Conservation (phyloP, 2,797 vertebrate species). For the Petrocephalus sullivani region DNA sequence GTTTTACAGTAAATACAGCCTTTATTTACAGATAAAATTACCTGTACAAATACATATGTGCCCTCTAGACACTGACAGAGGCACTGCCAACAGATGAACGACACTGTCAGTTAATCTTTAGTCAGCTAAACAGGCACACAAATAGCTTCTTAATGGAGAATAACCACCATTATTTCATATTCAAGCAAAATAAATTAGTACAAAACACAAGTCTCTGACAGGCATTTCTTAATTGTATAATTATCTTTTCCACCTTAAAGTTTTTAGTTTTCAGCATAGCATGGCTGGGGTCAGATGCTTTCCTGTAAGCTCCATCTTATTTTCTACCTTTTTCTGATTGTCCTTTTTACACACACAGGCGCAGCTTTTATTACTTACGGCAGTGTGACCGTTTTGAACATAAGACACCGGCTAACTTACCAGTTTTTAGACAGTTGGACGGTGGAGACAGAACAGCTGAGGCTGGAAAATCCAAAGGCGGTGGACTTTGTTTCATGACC, state of each 20-base stretch:
- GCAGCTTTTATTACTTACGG: no score
- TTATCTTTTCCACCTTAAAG: not conserved
- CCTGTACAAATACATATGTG: not conserved
- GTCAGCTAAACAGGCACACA: not conserved
- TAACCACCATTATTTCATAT: not conserved
- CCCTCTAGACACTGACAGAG: not conserved
- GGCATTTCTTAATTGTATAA: not conserved
- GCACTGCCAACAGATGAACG: not conserved
- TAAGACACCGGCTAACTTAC: no score
- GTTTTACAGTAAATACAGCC: not conserved
- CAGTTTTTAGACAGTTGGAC: no score
- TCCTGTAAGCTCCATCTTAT: no score
- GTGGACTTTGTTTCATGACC: not conserved
- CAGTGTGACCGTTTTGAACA: no score
- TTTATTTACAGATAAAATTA: not conserved
- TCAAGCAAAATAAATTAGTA: not conserved
- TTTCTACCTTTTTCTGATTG: no score
- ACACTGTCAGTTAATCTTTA: not conserved
- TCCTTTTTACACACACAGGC: no score
- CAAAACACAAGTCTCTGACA: not conserved
- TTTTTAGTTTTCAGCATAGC: no score
- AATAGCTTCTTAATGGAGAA: not conserved
- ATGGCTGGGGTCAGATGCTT: no score
- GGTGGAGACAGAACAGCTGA: not conserved
- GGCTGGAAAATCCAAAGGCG: not conserved